Percentiles rank a stretch among this genome's conserved stretches.
Evolutionary conservation across 2,888 invertebrate species (phyloP).

Genomic region (Coremacera marginata): DNA sequence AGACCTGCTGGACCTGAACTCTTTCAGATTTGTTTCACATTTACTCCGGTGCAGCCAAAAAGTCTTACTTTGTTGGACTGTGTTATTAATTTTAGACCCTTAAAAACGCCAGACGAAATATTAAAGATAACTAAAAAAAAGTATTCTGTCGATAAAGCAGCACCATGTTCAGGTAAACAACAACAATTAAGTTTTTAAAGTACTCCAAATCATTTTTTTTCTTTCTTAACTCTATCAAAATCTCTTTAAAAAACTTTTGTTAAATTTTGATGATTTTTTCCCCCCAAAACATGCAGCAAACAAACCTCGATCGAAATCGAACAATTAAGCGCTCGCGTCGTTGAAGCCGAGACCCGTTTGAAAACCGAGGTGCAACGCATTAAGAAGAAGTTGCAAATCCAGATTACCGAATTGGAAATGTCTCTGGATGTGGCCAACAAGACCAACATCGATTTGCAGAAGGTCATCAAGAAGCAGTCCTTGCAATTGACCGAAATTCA

Average conservation of each 20-base stretch:
- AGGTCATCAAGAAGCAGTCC: constrained; percentile 97
- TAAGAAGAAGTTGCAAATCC: constrained; percentile 99
- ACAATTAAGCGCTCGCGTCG: constrained; percentile 93
- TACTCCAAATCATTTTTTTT: constrained; percentile 20
- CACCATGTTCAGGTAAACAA: constrained; percentile 10
- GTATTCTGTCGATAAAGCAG: neutral
- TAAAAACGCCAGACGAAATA: too few relatives aligned
- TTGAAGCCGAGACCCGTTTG: constrained; percentile 95
- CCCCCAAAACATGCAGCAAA: constrained; percentile 77
- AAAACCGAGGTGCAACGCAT: constrained; percentile 96
- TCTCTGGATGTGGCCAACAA: constrained; percentile 98
- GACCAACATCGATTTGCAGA: constrained; percentile 96
- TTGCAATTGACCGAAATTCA: constrained; percentile 91
- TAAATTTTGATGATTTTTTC: neutral
- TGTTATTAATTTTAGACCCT: too few relatives aligned
- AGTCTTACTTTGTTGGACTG: too few relatives aligned
- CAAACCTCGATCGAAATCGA: constrained; percentile 98
- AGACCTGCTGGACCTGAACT: too few relatives aligned
- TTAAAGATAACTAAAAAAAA: neutral
- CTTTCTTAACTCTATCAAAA: neutral
- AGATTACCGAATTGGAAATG: constrained; percentile 96
- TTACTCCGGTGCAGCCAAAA: too few relatives aligned
- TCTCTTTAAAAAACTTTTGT: neutral
- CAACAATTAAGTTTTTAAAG: neutral
- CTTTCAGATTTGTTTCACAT: too few relatives aligned